Evolutionary conservation across 35 echinoderm and acorn worm species (phyloP).

Genomic region (Diadema setosum): DNA sequence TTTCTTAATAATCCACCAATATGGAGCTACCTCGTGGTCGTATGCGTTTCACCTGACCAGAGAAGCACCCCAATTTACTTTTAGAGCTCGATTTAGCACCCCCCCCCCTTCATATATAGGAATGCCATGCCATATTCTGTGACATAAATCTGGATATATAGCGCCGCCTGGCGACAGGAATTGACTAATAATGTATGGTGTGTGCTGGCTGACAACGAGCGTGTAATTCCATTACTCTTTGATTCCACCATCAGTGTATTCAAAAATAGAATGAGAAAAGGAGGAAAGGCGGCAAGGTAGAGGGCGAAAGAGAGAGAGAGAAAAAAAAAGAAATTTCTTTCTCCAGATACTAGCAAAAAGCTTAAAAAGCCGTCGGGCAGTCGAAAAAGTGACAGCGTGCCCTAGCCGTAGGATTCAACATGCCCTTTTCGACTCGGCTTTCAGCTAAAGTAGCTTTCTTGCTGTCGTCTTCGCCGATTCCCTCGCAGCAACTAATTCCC

Average conservation of each 20-base stretch:
- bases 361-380: not conserved
- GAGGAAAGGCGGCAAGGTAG: not conserved
- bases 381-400: not conserved
- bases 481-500: not conserved
- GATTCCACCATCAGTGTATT: slow-evolving; percentile 6
- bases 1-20: too few relatives aligned
- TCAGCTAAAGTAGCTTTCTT: not conserved
- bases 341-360: not conserved
- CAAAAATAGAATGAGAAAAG: not conserved
- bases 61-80: too few relatives aligned
- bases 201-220: not conserved
- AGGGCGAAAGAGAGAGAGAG: not conserved
- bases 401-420: not conserved
- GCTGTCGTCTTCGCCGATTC: not conserved
- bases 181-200: too few relatives aligned
- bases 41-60: too few relatives aligned
- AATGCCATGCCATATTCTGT: too few relatives aligned
- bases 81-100: too few relatives aligned
- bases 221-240: slow-evolving; percentile 20
- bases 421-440: not conserved
- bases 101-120: too few relatives aligned
- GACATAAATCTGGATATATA: too few relatives aligned
- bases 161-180: too few relatives aligned
- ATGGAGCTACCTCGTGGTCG: too few relatives aligned
- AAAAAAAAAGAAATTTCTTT: too few relatives aligned